Percentiles rank a stretch among this genome's conserved stretches.
Conservation (phyloP, 2,888 invertebrate species). For the Drosophila algonquin region DNA sequence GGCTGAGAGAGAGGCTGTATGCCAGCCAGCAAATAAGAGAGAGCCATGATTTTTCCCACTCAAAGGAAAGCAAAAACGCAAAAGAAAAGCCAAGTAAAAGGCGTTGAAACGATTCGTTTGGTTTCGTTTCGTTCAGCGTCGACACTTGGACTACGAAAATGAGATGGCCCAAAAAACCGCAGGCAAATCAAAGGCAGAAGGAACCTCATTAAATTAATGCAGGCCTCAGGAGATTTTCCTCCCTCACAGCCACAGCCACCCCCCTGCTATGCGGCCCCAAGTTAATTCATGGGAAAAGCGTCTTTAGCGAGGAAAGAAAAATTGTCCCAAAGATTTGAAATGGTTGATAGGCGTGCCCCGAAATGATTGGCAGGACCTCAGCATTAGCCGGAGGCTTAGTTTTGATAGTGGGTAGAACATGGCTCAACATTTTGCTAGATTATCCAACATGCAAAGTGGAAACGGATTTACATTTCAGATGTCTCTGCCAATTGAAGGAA, state of each 20-base stretch:
- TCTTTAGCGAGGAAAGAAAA: constrained; percentile 41
- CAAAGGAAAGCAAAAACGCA: constrained; percentile 7
- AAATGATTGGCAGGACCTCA: constrained; percentile 35
- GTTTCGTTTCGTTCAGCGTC: constrained; percentile 53
- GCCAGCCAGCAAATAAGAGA: background rate
- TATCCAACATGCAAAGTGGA: constrained; percentile 26
- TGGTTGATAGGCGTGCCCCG: constrained; percentile 50
- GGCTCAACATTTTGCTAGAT: constrained; percentile 20
- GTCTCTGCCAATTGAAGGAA: background rate
- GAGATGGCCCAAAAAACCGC: constrained; percentile 63
- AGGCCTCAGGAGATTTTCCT: constrained; percentile 67
- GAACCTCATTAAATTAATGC: constrained; percentile 76
- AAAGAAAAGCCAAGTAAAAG: constrained; percentile 43
- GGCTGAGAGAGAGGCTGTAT: constrained; percentile 32
- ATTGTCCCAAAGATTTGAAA: constrained; percentile 60
- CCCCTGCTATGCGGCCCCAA: background rate
- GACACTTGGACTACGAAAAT: constrained; percentile 29
- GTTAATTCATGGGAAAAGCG: constrained; percentile 61
- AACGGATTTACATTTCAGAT: constrained; percentile 12
- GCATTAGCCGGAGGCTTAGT: constrained; percentile 23
- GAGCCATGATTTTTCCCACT: constrained; percentile 6
- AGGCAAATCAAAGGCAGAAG: constrained; percentile 61
- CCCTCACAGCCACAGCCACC: background rate
- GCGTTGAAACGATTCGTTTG: constrained; percentile 54
- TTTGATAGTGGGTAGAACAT: constrained; percentile 3